Evolutionary conservation across 2,113 vertebrate genomes (phyloP).

Genomic region (Pitta sordida): DNA sequence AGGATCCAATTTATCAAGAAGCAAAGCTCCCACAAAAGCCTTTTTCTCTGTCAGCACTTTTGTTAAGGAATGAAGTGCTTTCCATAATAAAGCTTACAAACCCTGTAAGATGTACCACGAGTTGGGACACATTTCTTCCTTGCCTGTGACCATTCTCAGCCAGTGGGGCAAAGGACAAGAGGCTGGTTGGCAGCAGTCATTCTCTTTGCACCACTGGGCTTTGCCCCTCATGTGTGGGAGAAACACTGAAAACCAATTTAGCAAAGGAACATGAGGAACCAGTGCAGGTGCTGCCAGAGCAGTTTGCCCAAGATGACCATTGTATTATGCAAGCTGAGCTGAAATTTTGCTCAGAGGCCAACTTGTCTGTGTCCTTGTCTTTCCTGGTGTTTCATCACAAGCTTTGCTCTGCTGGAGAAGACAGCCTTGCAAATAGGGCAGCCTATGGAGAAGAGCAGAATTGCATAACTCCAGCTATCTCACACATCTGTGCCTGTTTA

Average conservation of each 20-base stretch:
- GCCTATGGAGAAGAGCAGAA: not conserved
- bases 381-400: not conserved
- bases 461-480: not conserved
- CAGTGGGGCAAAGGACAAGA: not conserved
- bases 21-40: not conserved
- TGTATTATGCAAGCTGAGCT: not conserved
- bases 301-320: not conserved
- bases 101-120: not conserved
- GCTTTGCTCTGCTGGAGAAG: not conserved
- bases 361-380: not conserved
- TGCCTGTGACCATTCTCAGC: not conserved
- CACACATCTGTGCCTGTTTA: not conserved
- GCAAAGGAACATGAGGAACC: not conserved
- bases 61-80: not conserved
- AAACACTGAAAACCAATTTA: not conserved
- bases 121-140: not conserved
- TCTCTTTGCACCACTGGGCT: not conserved
- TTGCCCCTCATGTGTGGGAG: not conserved
- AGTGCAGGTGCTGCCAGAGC: not conserved
- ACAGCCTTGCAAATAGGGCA: not conserved
- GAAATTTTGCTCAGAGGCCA: not conserved
- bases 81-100: not conserved
- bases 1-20: not conserved
- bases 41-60: not conserved
- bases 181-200: not conserved